phyloP scores from a whole-genome alignment of 2,797 vertebrate species.

The Falco columbarius region DNA sequence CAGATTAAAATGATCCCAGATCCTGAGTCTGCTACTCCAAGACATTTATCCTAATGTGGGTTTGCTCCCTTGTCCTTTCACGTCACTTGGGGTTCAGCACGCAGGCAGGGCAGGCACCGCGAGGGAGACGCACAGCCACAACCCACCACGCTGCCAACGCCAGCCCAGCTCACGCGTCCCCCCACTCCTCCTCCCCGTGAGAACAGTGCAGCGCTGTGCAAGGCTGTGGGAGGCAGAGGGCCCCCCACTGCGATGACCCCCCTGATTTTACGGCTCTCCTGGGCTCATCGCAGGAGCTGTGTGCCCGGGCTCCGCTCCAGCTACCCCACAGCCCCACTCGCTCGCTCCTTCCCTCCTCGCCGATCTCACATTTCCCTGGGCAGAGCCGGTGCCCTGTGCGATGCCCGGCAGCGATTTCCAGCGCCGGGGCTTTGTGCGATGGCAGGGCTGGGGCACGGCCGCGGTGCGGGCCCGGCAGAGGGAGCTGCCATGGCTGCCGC shows the following conservation, averaged over 20 bases:
- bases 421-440: not conserved
- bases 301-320: not conserved
- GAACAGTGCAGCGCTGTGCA: not conserved
- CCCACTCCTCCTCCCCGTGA: not conserved
- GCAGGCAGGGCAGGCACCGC: not conserved
- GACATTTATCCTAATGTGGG: not conserved
- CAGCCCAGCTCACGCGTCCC: fast-evolving
- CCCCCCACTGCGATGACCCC: not conserved
- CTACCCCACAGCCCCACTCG: not conserved
- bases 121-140: not conserved
- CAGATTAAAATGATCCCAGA: not conserved
- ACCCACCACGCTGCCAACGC: not conserved
- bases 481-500: not conserved
- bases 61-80: not conserved
- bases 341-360: not conserved
- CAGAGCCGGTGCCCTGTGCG: not conserved
- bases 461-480: not conserved
- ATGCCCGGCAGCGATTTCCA: not conserved
- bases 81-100: not conserved
- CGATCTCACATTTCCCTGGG: not conserved
- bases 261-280: not conserved
- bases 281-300: not conserved
- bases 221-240: not conserved
- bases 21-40: not conserved
- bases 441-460: not conserved